Percentiles rank a stretch among this genome's conserved stretches.
phyloP scores from a whole-genome alignment of 2,113 vertebrate genomes.

The Coryphaenoides rupestris region DNA sequence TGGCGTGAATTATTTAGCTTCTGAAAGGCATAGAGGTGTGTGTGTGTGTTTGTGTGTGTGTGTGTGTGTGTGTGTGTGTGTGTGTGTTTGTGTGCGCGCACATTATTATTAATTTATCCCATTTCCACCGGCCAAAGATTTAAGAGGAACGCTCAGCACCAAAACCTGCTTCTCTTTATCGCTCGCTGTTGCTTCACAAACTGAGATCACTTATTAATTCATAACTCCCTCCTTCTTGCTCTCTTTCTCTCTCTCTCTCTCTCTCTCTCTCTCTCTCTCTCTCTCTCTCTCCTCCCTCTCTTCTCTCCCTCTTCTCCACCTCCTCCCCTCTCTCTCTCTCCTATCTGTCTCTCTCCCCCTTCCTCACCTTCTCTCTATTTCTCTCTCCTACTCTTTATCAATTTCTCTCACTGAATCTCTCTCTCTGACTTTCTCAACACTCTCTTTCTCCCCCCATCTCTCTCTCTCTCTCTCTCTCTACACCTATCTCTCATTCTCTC shows the following conservation, averaged over 20 bases:
- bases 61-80: background rate
- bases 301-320: no score
- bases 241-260: background rate
- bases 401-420: background rate
- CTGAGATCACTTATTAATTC: slow-evolving; percentile 28
- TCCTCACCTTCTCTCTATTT: background rate
- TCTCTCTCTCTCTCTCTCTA: no score
- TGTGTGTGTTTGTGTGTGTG: slow-evolving; percentile 5
- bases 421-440: no score
- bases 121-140: slow-evolving; percentile 46
- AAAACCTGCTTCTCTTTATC: slow-evolving; percentile 19
- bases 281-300: no score
- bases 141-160: slow-evolving; percentile 40
- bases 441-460: no score
- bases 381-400: no score
- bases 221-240: background rate
- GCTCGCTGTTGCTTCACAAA: slow-evolving; percentile 20
- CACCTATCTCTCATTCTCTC: background rate
- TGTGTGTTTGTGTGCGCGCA: slow-evolving; percentile 12
- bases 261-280: background rate
- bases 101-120: slow-evolving; percentile 56
- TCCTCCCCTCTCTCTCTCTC: no score
- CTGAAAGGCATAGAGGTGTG: slow-evolving; percentile 43
- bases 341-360: background rate
- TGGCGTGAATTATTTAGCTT: slow-evolving; percentile 56